A percentile compares a stretch with the other conserved stretches of the same genome.
Conservation (phyloP, 2,797 vertebrate genomes). For the Enteromius argenteus region DNA sequence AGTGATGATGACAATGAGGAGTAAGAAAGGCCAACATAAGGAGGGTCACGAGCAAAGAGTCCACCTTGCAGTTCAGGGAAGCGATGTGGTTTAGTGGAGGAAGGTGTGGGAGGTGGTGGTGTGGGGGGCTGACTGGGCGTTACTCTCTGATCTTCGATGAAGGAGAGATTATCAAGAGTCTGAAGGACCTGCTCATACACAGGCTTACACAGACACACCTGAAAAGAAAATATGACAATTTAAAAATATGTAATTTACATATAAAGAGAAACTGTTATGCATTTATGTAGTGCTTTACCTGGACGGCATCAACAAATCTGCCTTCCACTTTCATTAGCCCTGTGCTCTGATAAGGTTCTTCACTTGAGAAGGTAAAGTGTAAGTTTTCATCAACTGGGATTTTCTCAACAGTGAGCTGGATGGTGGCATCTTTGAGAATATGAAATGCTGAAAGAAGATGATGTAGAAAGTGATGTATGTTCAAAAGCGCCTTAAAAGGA, state of each 20-base stretch:
- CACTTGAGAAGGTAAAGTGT: constrained; percentile 79
- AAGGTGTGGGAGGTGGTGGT: constrained; percentile 79
- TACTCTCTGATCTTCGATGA: constrained; percentile 84
- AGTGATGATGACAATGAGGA: constrained; percentile 67
- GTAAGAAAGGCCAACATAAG: constrained; percentile 70
- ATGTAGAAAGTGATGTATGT: constrained; percentile 26
- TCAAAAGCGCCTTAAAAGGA: neutral
- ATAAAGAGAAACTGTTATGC: neutral
- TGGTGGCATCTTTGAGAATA: constrained; percentile 94
- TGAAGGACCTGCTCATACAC: constrained; percentile 97
- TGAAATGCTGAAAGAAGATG: constrained; percentile 86
- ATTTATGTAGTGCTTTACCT: constrained; percentile 79
- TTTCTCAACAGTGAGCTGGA: constrained; percentile 94
- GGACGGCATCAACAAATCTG: constrained; percentile 91
- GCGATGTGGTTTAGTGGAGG: constrained; percentile 74
- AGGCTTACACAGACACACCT: constrained; percentile 96
- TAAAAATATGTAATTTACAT: constrained; percentile 18
- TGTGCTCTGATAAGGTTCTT: constrained; percentile 82
- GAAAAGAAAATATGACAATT: neutral
- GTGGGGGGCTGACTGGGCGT: constrained; percentile 76
- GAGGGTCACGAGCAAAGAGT: constrained; percentile 86
- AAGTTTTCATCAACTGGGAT: constrained; percentile 80
- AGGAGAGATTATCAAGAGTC: constrained; percentile 92
- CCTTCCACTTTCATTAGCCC: constrained; percentile 91
- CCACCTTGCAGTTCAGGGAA: constrained; percentile 84